Conservation (phyloP, 2,113 vertebrate species). For the Cryptotis parvus region DNA sequence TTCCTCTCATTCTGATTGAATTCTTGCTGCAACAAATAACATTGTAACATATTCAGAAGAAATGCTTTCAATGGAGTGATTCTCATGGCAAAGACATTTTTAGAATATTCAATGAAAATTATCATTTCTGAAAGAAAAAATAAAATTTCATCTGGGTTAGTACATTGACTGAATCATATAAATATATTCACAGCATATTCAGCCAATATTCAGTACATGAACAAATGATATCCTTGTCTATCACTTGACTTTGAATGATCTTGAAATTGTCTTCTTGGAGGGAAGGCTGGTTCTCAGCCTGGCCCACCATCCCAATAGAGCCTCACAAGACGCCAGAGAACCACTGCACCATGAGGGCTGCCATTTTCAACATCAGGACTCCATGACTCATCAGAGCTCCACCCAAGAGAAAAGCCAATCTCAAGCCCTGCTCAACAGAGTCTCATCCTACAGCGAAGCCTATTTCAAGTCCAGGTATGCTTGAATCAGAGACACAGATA, state of each 20-base stretch:
- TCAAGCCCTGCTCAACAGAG: too few relatives aligned
- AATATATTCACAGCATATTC: neutral
- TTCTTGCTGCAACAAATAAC: slow-evolving; percentile 2
- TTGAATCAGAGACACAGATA: too few relatives aligned
- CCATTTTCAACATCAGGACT: too few relatives aligned
- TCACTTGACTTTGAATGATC: neutral
- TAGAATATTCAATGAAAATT: neutral
- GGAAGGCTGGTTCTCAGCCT: too few relatives aligned
- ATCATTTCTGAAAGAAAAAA: slow-evolving; percentile 24
- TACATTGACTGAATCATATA: neutral
- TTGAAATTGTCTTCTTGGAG: neutral
- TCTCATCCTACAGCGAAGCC: too few relatives aligned
- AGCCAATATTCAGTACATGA: neutral
- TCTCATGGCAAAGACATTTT: neutral
- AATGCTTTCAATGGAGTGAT: neutral
- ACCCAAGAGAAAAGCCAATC: too few relatives aligned
- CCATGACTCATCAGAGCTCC: too few relatives aligned
- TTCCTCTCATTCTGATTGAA: neutral
- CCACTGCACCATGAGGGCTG: too few relatives aligned
- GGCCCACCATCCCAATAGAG: too few relatives aligned
- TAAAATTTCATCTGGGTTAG: neutral
- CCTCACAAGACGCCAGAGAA: too few relatives aligned
- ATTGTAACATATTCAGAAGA: neutral
- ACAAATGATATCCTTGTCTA: neutral
- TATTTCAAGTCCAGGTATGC: too few relatives aligned